A percentile compares a stretch with the other conserved stretches of the same genome.
These are phyloP conservation scores for Tyrannus savana DNA, from an alignment of 2,113 vertebrate genomes.

Conservation along the genomic window DNA sequence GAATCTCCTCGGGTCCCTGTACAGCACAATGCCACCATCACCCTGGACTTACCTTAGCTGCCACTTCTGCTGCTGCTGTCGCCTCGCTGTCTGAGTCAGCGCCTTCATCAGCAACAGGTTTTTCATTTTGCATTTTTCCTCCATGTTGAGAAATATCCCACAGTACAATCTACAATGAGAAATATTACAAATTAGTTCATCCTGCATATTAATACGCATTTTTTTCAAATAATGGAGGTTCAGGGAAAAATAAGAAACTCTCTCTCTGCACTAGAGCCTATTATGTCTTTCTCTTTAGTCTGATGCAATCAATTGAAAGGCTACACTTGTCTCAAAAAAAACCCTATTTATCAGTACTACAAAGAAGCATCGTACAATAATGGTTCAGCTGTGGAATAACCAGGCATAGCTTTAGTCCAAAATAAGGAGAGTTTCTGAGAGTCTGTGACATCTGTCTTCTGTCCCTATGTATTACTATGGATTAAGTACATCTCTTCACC, in stretches of 20 bases:
- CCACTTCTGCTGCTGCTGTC: neutral
- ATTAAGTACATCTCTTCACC: neutral
- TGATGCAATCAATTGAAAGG: neutral
- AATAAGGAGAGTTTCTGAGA: neutral
- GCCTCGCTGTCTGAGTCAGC: neutral
- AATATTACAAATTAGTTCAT: neutral
- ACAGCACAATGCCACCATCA: neutral
- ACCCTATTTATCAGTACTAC: neutral
- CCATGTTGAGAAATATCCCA: slow-evolving; percentile 88
- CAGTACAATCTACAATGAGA: slow-evolving; percentile 80
- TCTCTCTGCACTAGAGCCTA: neutral
- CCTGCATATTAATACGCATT: neutral
- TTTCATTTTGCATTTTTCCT: slow-evolving; percentile 71
- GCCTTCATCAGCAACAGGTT: neutral
- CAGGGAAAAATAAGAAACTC: neutral
- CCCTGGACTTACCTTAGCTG: neutral
- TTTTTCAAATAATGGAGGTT: neutral
- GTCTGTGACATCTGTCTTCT: neutral
- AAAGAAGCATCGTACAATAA: neutral
- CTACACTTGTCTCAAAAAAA: neutral
- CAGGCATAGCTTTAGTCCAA: neutral
- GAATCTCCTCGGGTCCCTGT: too few relatives aligned
- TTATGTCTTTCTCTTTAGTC: neutral
- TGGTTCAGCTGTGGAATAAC: neutral
- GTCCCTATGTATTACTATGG: neutral